Conservation (phyloP, 2,797 vertebrate species). For the Neopelma chrysocephalum region DNA sequence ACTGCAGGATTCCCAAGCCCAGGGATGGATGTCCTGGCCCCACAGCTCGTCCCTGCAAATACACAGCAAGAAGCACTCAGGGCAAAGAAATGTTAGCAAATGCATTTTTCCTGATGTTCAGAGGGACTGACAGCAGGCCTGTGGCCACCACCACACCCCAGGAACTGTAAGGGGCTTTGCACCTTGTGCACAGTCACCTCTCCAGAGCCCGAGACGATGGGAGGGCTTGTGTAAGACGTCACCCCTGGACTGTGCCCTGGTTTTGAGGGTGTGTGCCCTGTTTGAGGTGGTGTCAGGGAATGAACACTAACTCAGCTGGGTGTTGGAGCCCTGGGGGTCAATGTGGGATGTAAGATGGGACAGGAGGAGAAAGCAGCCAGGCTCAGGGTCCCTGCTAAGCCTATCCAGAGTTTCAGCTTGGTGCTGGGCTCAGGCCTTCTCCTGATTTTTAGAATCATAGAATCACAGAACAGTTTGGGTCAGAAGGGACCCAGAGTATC, state of each 20-base stretch:
- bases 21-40: not conserved
- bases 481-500: not conserved
- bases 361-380: not conserved
- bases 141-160: not conserved
- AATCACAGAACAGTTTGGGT: not conserved
- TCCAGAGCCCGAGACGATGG: not conserved
- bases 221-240: accelerated
- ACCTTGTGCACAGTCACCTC: not conserved
- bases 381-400: not conserved
- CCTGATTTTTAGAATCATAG: not conserved
- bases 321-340: not conserved
- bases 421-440: not conserved
- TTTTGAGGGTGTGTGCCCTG: no score
- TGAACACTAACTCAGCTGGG: not conserved
- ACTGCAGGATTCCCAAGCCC: not conserved
- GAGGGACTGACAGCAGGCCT: not conserved
- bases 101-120: not conserved
- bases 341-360: not conserved
- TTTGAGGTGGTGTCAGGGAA: not conserved
- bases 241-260: accelerated
- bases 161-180: not conserved
- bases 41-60: accelerated
- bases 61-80: accelerated
- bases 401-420: not conserved
- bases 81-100: not conserved